Conservation (phyloP, 2,113 vertebrate genomes). For the Cyanistes caeruleus region DNA sequence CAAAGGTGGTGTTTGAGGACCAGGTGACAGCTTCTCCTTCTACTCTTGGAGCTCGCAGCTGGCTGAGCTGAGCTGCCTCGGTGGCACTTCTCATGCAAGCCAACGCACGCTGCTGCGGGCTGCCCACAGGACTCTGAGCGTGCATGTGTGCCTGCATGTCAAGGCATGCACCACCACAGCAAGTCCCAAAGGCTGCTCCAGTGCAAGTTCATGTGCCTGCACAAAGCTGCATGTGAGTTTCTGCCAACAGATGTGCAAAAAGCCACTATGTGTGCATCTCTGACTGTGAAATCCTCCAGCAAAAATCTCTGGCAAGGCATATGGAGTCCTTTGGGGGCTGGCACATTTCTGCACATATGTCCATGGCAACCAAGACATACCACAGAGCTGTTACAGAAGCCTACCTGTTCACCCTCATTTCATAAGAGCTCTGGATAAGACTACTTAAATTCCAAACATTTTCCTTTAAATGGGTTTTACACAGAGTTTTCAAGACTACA, state of each 20-base stretch:
- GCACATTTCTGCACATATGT: neutral
- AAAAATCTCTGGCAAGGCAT: neutral
- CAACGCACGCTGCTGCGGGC: neutral
- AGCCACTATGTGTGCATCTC: fast-evolving
- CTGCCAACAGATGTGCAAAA: neutral
- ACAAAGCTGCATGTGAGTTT: neutral
- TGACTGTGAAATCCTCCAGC: neutral
- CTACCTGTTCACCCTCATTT: neutral
- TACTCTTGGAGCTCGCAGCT: fast-evolving
- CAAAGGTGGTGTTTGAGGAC: neutral
- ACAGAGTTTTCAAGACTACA: neutral
- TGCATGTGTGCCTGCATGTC: neutral
- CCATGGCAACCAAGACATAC: neutral
- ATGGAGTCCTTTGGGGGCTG: neutral
- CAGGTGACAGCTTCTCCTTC: neutral
- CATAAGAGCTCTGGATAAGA: neutral
- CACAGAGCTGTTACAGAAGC: neutral
- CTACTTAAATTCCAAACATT: neutral
- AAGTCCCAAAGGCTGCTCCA: neutral
- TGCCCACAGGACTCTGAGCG: neutral
- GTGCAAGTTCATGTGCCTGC: neutral
- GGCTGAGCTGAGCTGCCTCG: neutral
- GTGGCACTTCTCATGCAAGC: neutral
- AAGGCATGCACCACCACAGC: neutral
- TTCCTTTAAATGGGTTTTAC: neutral